phyloP scores from a whole-genome alignment of 2,113 vertebrate species.

The Mionectes macconnelli region DNA sequence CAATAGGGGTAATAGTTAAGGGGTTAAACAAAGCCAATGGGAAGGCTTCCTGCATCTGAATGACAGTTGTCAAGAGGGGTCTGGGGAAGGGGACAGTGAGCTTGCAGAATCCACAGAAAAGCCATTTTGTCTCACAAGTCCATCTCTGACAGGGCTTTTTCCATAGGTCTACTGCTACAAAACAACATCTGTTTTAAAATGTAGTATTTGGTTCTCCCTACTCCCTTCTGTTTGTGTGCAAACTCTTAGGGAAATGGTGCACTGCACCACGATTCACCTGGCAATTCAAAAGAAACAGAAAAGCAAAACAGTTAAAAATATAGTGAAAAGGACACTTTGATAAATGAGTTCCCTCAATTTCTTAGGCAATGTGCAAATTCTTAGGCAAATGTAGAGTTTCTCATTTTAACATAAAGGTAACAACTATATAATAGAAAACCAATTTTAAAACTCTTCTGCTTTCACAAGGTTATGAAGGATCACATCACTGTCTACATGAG shows the following conservation, averaged over 20 bases:
- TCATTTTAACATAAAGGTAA: slow-evolving; percentile 52
- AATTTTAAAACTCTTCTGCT: background rate
- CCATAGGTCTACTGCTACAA: too few relatives aligned
- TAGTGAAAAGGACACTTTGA: slow-evolving; percentile 39
- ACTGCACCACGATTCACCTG: slow-evolving; percentile 50
- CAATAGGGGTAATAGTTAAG: too few relatives aligned
- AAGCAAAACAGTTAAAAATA: slow-evolving; percentile 43
- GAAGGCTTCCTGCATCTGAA: too few relatives aligned
- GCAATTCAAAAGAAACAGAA: slow-evolving; percentile 37
- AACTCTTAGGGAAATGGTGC: slow-evolving; percentile 34
- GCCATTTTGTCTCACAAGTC: too few relatives aligned
- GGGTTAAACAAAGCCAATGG: too few relatives aligned
- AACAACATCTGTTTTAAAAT: slow-evolving; percentile 24
- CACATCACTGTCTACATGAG: background rate
- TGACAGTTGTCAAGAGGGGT: too few relatives aligned
- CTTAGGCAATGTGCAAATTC: background rate
- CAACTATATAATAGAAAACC: background rate
- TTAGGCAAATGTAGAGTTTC: background rate
- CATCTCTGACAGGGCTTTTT: too few relatives aligned
- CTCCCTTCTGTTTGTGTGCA: background rate
- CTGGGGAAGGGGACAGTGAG: too few relatives aligned
- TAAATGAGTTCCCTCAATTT: slow-evolving; percentile 58
- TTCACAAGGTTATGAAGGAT: background rate
- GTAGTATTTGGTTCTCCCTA: background rate
- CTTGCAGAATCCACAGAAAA: too few relatives aligned